phyloP scores from a whole-genome alignment of 2,888 invertebrate genomes.

The Troglohyphantes excavatus region DNA sequence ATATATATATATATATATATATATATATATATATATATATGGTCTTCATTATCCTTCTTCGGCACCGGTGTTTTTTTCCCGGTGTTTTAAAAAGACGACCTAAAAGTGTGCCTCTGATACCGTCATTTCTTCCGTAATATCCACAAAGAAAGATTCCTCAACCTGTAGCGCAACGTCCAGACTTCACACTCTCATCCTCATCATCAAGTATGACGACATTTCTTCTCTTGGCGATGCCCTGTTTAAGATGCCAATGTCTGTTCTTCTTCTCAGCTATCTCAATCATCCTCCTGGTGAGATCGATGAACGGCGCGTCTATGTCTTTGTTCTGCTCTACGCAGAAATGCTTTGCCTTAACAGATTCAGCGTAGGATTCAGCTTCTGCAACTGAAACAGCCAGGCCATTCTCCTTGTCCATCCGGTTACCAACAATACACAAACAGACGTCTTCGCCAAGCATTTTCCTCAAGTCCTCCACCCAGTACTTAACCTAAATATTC shows the following conservation, averaged over 20 bases:
- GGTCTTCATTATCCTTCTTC: too few relatives aligned
- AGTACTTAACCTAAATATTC: too few relatives aligned
- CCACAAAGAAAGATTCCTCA: conserved; percentile 29
- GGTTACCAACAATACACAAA: conserved; percentile 97
- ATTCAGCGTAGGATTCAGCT: conserved; percentile 94
- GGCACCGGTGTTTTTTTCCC: too few relatives aligned
- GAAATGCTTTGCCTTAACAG: conserved; percentile 95
- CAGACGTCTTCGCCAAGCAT: conserved; percentile 97
- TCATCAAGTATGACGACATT: conserved; percentile 77
- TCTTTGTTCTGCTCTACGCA: conserved; percentile 95
- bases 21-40: too few relatives aligned
- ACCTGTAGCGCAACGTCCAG: conserved; percentile 72
- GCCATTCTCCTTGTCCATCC: conserved; percentile 96
- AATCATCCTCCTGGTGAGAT: conserved; percentile 79
- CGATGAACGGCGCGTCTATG: conserved; percentile 80
- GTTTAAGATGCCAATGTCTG: conserved; percentile 61
- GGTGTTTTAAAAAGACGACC: too few relatives aligned
- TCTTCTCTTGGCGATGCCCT: conserved; percentile 55
- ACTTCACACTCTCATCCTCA: conserved; percentile 60
- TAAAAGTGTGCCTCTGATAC: too few relatives aligned
- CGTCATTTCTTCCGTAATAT: too few relatives aligned
- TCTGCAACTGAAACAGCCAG: conserved; percentile 91
- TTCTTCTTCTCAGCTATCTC: conserved; percentile 70
- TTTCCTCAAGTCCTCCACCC: conserved; percentile 98
- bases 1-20: too few relatives aligned